A percentile compares a stretch with the other conserved stretches of the same genome.
Conservation (phyloP, 2,113 vertebrate genomes). For the Erpornis zantholeuca region DNA sequence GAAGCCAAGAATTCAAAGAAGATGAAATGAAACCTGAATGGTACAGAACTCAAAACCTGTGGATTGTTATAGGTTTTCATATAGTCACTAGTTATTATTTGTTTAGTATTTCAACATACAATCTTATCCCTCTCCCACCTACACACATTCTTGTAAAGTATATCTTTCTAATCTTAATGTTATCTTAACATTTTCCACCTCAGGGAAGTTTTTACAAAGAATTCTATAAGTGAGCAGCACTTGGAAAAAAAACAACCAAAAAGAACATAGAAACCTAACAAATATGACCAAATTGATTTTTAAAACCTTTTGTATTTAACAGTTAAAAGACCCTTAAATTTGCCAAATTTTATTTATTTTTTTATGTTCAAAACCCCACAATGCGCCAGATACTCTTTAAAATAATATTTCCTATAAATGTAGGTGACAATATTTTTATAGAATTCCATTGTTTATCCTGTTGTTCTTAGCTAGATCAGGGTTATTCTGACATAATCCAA, state of each 20-base stretch:
- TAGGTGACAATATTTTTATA: not conserved
- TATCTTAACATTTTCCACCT: constrained; percentile 32
- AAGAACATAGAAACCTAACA: not conserved
- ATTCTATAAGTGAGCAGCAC: not conserved
- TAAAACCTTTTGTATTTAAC: not conserved
- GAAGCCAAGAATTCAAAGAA: not conserved
- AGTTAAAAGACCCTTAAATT: not conserved
- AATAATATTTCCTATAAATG: not conserved
- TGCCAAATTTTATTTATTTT: not conserved
- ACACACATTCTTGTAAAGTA: constrained; percentile 25
- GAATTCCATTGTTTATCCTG: not conserved
- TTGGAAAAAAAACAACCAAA: not conserved
- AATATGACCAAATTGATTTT: not conserved
- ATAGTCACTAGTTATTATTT: constrained; percentile 2
- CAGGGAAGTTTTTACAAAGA: not conserved
- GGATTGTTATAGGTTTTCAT: not conserved
- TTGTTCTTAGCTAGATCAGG: not conserved
- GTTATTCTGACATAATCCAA: not conserved
- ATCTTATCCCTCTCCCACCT: not conserved
- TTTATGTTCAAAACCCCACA: not conserved
- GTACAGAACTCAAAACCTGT: not conserved
- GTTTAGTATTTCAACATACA: constrained; percentile 1
- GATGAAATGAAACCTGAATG: not conserved
- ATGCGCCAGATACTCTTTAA: not conserved
- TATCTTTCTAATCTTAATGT: constrained; percentile 45